Evolutionary conservation across 2,797 vertebrate genomes (phyloP), one percentile per base, ranked within the genome.

Genomic region (Notolepis coatsorum): DNA sequence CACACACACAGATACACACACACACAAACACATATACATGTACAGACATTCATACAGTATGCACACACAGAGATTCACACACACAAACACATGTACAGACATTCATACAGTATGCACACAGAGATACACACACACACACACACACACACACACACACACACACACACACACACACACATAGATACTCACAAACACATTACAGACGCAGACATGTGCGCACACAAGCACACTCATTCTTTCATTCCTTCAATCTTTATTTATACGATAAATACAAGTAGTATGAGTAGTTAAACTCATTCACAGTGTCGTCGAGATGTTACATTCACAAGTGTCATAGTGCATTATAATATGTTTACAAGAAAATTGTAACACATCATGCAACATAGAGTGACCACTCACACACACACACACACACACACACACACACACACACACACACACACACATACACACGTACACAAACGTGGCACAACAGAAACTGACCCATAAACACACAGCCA

Each of bases 41-140:
- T 47, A 23, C 21, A 47, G 23, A 24, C 43, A 48, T n/a, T n/a
- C n/a, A n/a, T n/a, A n/a, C n/a, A 71, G 55, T 49, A 69, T 33
- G 68, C 76, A 71, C 76, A 57, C n/a, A 61, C 62, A 73, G 39
- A 61, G 28, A 66, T 49, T 61, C 57, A 62, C 65, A 38, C 50
- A 54, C 35, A 51, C 58, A 50, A 10, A 63, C 38, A 43, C 18
- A 45, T 18, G 17, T 23, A 20, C 60, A 59, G n/a, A 43, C 54
- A 72, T 50, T 57, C 31, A 66, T 45, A 68, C 60, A 71, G 55
- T 49, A 69, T 33, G 68, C 76, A 71, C 76, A 57, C n/a, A 61
- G 61, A 73, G 39, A 61, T 28, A 66, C 51, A 65, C 57, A 62
- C 65, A 38, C 50, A 54, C 35, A 51, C 58, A 50, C 18, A 63